Conservation (phyloP, 2,888 invertebrate genomes). For the Andricus quercusramuli region DNA sequence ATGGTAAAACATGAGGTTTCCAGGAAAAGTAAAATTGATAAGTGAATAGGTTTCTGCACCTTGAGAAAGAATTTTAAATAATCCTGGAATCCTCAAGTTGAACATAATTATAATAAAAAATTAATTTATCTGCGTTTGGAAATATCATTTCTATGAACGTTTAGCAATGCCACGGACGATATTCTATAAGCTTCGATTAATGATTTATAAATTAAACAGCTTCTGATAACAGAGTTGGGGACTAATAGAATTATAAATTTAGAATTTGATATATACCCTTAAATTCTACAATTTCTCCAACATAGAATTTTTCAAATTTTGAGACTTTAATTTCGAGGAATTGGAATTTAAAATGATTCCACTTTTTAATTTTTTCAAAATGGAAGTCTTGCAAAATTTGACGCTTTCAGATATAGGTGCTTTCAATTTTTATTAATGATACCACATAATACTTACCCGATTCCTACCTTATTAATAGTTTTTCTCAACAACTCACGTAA, state of each 20-base stretch:
- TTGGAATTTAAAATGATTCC: neutral
- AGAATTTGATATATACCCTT: too few relatives aligned
- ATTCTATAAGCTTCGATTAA: slow-evolving; percentile 19
- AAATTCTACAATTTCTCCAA: too few relatives aligned
- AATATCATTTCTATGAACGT: slow-evolving; percentile 1
- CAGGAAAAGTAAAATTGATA: neutral
- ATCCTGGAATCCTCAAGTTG: neutral
- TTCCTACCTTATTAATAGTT: too few relatives aligned
- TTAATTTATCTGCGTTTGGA: neutral
- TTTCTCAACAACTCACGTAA: too few relatives aligned
- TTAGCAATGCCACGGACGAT: slow-evolving; percentile 17
- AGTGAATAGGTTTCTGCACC: neutral
- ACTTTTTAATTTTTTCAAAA: neutral
- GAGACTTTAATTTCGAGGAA: neutral
- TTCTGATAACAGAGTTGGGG: neutral
- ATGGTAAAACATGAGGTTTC: neutral
- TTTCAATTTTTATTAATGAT: too few relatives aligned
- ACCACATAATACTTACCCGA: too few relatives aligned
- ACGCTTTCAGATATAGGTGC: too few relatives aligned
- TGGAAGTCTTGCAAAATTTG: neutral
- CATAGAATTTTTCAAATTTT: too few relatives aligned
- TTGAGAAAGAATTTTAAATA: neutral
- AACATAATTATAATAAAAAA: neutral
- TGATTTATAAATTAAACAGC: neutral
- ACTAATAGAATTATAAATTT: neutral